Evolutionary conservation across 2,888 invertebrate genomes (phyloP).

Genomic region (Minunthozetes semirufus): DNA sequence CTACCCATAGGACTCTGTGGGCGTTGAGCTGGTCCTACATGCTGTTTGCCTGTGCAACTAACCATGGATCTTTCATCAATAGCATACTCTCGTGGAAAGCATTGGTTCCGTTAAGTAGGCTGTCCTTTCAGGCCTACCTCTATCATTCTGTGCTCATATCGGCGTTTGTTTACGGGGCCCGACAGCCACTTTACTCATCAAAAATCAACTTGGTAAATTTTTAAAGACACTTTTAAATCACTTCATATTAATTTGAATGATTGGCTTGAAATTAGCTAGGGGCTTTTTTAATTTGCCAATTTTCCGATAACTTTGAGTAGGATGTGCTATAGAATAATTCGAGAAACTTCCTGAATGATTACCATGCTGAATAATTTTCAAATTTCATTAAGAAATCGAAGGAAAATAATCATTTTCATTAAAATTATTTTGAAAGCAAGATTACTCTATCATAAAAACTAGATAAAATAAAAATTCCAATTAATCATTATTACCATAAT

Average conservation of each 20-base stretch:
- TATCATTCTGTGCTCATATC: slow-evolving; percentile 47
- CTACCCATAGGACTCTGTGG: slow-evolving; percentile 46
- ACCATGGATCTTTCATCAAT: slow-evolving; percentile 46
- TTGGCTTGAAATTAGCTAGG: background rate
- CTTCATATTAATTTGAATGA: background rate
- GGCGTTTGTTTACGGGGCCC: slow-evolving; percentile 35
- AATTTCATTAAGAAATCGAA: too few species aligned
- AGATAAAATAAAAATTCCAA: too few species aligned
- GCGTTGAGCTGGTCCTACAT: slow-evolving; percentile 46
- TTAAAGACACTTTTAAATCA: background rate
- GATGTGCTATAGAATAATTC: too few species aligned
- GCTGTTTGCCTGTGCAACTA: slow-evolving; percentile 48
- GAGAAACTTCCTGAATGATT: too few species aligned
- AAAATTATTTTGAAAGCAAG: too few species aligned
- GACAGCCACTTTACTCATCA: slow-evolving; percentile 40
- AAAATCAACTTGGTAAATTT: slow-evolving; percentile 39
- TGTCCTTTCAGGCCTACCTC: slow-evolving; percentile 47
- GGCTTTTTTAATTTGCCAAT: background rate
- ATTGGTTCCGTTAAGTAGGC: slow-evolving; percentile 46
- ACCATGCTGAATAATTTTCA: too few species aligned
- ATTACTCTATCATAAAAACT: too few species aligned
- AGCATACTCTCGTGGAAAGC: slow-evolving; percentile 43
- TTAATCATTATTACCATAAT: too few species aligned
- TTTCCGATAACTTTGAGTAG: too few species aligned
- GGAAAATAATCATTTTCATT: too few species aligned